Evolutionary conservation across 2,113 vertebrate genomes (phyloP), one percentile per base, ranked within the genome.

Genomic region (Caretta caretta): DNA sequence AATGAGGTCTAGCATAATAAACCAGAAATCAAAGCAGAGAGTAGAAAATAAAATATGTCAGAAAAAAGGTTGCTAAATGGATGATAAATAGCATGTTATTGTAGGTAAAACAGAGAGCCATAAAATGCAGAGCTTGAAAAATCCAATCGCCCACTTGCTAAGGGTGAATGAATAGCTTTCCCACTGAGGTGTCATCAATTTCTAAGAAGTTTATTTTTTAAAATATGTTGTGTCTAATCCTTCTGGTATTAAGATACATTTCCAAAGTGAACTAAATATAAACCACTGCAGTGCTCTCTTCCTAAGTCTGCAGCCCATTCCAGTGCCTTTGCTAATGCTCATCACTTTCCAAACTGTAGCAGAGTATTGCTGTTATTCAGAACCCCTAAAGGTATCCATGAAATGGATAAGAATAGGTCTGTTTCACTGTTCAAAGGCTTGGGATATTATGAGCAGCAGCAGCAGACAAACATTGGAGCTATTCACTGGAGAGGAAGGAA

Each of bases 51-150:
- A 19, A 69, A 49, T 50, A 20, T 35, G 31, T 80, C 38, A 38
- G 38, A 51, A 93, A 35, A 57, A 53, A 4, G 46, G 76, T 3
- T 84, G 46, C 42, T 89, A 94, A 95, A 81, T 20, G 81, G 83
- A 75, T n/a, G 35, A 14, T 31, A 85, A 69, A 83, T 69, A 80
- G 4, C 84, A 90, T 85, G 91, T 49, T 24, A 57, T 25, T 76
- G 25, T 25, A 42, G 38, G 53, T 87, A 48, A 65, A 59, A 85
- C 90, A 84, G 22, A 81, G 46, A 90, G 75, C 3, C 54, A 19
- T 1, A 92, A 94, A 90, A 94, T 53, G 24, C n/a, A 82, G 31
- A 92, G 35, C 57, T 88, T 56, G 83, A 81, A 90, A 94, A 96
- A 0, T 78, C 51, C 6, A 93, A 65, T 69, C 50, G 10, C 50